Evolutionary conservation across 2,888 invertebrate genomes (phyloP).

Genomic region (Acanthoscelides obtectus): DNA sequence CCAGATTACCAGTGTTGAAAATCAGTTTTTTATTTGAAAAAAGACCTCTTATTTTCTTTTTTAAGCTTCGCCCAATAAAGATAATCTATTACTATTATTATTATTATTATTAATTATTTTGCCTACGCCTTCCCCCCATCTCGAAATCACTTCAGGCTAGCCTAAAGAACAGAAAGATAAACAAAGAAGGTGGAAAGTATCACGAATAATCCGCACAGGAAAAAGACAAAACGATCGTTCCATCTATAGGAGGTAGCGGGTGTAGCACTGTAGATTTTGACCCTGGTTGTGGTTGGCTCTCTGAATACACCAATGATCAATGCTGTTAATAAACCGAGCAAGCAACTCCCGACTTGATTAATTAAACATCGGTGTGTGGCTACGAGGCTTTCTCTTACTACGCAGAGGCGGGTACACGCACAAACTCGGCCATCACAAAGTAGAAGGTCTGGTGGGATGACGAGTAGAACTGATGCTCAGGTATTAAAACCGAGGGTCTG

Average conservation of each 20-base stretch:
- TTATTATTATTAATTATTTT: too few species aligned
- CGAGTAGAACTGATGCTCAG: too few species aligned
- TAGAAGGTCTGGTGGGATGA: background rate
- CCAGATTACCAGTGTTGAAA: too few species aligned
- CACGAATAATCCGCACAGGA: background rate
- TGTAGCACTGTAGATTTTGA: conserved; percentile 35
- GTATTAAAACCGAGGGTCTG: too few species aligned
- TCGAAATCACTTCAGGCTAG: too few species aligned
- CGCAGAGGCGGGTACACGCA: conserved; percentile 16
- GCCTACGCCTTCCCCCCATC: too few species aligned
- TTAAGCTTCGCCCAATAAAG: too few species aligned
- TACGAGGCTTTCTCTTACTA: conserved; percentile 37
- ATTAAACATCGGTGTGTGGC: conserved; percentile 44
- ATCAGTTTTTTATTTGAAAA: too few species aligned
- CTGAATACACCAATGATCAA: conserved; percentile 48
- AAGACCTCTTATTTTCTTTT: too few species aligned
- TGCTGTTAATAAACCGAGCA: conserved; percentile 46
- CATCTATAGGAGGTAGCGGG: background rate
- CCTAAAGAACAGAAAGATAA: too few species aligned
- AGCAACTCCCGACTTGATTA: conserved; percentile 45
- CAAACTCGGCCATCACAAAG: conserved; percentile 6
- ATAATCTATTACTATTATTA: too few species aligned
- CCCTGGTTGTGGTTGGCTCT: conserved; percentile 44
- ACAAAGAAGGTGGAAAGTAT: background rate
- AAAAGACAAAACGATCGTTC: background rate